Conservation (phyloP, 2,797 vertebrate species). For the Eleutherodactylus coqui region DNA sequence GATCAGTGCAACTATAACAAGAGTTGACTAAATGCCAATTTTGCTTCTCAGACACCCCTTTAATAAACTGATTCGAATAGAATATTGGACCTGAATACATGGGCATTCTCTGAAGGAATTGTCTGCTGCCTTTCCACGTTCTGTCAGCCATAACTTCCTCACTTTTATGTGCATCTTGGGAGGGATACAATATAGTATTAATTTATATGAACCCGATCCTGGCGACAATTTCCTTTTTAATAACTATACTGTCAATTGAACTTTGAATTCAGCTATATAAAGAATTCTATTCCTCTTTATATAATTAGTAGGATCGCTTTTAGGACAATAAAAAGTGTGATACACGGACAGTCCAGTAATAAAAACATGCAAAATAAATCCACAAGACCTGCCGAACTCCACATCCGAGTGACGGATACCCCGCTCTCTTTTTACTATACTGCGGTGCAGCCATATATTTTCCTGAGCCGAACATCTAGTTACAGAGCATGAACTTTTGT, state of each 20-base stretch:
- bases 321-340: not conserved
- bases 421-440: not conserved
- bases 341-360: not conserved
- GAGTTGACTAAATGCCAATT: too few relatives aligned
- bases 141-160: too few relatives aligned
- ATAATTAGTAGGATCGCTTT: not conserved
- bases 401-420: too few relatives aligned
- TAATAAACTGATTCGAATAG: too few relatives aligned
- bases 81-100: too few relatives aligned
- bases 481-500: conserved; percentile 33
- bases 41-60: too few relatives aligned
- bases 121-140: too few relatives aligned
- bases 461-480: conserved; percentile 1
- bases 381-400: not conserved
- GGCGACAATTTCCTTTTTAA: not conserved
- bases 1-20: too few relatives aligned
- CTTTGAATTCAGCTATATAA: not conserved
- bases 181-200: not conserved
- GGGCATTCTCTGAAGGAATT: too few relatives aligned
- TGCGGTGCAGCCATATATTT: not conserved
- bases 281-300: not conserved
- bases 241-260: not conserved
- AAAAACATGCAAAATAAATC: not conserved
- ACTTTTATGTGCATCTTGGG: too few relatives aligned
- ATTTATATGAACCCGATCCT: not conserved